phyloP scores from a whole-genome alignment of 2,888 invertebrate genomes.

The Orchestes rusci region DNA sequence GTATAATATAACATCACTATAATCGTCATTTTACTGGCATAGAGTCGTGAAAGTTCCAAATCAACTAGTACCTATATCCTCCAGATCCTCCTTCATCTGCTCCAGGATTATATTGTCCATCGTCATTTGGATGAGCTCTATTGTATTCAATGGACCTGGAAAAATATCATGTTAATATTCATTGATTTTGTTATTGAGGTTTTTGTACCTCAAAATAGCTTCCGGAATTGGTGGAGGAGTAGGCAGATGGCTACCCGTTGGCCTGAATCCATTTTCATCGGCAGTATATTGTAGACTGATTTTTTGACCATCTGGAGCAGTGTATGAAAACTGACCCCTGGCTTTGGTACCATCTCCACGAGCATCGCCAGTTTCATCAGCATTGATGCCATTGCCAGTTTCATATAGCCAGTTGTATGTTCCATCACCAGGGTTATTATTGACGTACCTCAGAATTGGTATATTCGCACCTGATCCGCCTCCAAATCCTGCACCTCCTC shows the following conservation, averaged over 20 bases:
- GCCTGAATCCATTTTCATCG: conserved; percentile 53
- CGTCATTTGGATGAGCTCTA: conserved; percentile 30
- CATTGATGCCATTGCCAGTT: conserved; percentile 47
- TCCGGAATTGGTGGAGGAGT: conserved; percentile 55
- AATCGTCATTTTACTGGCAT: conserved; percentile 6
- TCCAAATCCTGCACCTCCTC: conserved; percentile 28
- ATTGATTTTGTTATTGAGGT: not conserved
- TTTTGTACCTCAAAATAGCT: conserved; percentile 46
- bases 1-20: not conserved
- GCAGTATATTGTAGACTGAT: conserved; percentile 51
- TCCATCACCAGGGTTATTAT: conserved; percentile 38
- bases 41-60: not conserved
- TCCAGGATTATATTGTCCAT: conserved; percentile 34
- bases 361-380: conserved; percentile 29
- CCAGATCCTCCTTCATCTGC: conserved; percentile 28
- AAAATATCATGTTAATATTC: not conserved
- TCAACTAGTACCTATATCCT: conserved; percentile 13
- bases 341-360: conserved; percentile 34
- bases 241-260: conserved; percentile 51
- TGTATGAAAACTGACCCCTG: conserved; percentile 52
- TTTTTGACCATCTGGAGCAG: conserved; percentile 51
- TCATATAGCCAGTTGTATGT: conserved; percentile 45
- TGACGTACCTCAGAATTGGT: conserved; percentile 36
- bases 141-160: conserved; percentile 34
- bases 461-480: conserved; percentile 33